These are phyloP conservation scores for Polyodon spathula DNA, from an alignment of 2,113 vertebrate genomes.

Conservation along the genomic window DNA sequence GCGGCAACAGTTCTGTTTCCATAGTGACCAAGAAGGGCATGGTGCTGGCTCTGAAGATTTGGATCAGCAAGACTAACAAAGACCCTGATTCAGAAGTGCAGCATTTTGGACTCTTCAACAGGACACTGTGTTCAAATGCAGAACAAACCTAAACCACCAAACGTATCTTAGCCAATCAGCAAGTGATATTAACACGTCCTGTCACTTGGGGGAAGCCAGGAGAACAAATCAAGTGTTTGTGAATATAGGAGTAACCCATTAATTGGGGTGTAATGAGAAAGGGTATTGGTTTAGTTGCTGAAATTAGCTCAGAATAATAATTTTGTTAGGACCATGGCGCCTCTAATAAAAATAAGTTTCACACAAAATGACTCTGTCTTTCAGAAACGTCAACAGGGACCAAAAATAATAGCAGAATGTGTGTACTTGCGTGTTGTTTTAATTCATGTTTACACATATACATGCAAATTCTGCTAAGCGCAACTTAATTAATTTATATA, in stretches of 20 bases:
- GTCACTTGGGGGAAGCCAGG: slow-evolving; percentile 40
- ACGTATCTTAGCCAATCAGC: slow-evolving; percentile 52
- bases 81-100: slow-evolving; percentile 56
- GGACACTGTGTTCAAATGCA: slow-evolving; percentile 36
- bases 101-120: slow-evolving; percentile 39
- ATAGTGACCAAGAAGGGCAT: slow-evolving; percentile 41
- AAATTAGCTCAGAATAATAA: slow-evolving; percentile 39
- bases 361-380: slow-evolving; percentile 47
- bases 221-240: slow-evolving; percentile 53
- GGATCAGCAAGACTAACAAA: slow-evolving; percentile 60
- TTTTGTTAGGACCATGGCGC: slow-evolving; percentile 34
- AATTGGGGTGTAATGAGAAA: slow-evolving; percentile 40
- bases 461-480: background rate
- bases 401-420: slow-evolving; percentile 32
- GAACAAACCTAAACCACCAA: slow-evolving; percentile 23
- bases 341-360: slow-evolving; percentile 43
- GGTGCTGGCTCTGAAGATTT: slow-evolving; percentile 55
- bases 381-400: slow-evolving; percentile 33
- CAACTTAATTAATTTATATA: too few relatives aligned
- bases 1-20: slow-evolving; percentile 44
- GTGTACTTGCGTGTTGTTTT: background rate
- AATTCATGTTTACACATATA: too few relatives aligned
- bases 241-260: slow-evolving; percentile 36
- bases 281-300: slow-evolving; percentile 35
- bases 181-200: slow-evolving; percentile 55